Evolutionary conservation across 2,797 vertebrate genomes (phyloP), one percentile per base, ranked within the genome.

Genomic region (Ptychadena robeensis): DNA sequence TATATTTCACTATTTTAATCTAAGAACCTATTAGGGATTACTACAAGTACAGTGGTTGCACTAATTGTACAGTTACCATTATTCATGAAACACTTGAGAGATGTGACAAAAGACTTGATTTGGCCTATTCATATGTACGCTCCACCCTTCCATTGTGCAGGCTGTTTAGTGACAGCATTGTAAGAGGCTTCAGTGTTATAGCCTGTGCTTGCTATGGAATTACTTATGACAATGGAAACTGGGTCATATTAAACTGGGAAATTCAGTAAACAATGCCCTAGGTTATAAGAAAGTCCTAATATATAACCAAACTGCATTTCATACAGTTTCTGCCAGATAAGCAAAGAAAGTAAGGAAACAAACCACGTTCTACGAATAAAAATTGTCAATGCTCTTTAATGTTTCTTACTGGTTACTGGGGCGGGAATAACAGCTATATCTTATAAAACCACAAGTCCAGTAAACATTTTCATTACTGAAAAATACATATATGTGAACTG

Each of bases 101-200:
- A 44, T 15, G 1, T 53, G 44, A 83, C 81, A 79, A 83, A 72
- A 72, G 68, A 57, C 32, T 53, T 15, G 3, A 9, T 48, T 57
- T 53, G 74, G 14, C 37, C 57, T 78, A 79, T 83, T 83, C 74
- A 78, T 72, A 71, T 78, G 68, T 57, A 72, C 53, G 32, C 68
- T 78, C 74, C 74, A 77, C 68, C 74, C 64, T 31, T 10, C 27
- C 74, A 66, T 65, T 72, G 67, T 66, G 7, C 53, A 25, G 38
- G 7, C 34, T 14, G 35, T 71, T 57, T 59, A 77, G 35, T 25
- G 28, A 75, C 61, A 69, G 27, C 18, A 28, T 27, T 25, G 28
- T 65, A 72, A 72, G 72, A 65, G 38, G 14, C 38, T 66, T 57
- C 34, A 53, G 10, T 64, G 44, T 57, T 57, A 72, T 67, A 73